These are phyloP conservation scores for Nycticorax nycticorax DNA, from an alignment of 2,113 vertebrate species.

Conservation along the genomic window DNA sequence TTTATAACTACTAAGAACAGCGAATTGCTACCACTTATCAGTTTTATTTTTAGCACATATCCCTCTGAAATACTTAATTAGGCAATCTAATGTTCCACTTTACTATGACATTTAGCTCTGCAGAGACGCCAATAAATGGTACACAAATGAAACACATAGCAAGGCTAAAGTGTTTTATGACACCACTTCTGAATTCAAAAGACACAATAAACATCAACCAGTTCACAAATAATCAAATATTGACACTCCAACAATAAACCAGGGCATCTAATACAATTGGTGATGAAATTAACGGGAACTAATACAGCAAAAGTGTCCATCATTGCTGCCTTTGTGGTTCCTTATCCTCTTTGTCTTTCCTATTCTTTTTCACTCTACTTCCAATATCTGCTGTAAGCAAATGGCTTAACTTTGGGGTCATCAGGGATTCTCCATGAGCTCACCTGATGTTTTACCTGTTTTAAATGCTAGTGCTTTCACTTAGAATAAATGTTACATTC, in stretches of 20 bases:
- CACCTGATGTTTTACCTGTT: background rate
- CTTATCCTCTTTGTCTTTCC: background rate
- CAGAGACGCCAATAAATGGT: background rate
- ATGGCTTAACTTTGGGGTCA: background rate
- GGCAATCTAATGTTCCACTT: conserved; percentile 31
- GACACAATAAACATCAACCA: background rate
- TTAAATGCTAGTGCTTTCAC: background rate
- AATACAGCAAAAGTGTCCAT: background rate
- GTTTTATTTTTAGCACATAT: conserved; percentile 39
- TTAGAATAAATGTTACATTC: background rate
- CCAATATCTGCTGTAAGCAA: background rate
- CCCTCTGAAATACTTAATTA: conserved; percentile 36
- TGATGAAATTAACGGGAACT: background rate
- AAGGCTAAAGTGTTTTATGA: background rate
- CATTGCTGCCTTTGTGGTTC: background rate
- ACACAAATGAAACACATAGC: background rate
- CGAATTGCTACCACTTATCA: background rate
- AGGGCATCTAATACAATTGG: background rate
- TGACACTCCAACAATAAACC: background rate
- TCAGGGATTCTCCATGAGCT: background rate
- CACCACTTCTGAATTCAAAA: background rate
- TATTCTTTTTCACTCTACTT: background rate
- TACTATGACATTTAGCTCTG: background rate
- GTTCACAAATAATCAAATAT: background rate
- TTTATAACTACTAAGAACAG: background rate